Evolutionary conservation across 2,888 invertebrate genomes (phyloP).

Genomic region (Drosophila mayaguana): DNA sequence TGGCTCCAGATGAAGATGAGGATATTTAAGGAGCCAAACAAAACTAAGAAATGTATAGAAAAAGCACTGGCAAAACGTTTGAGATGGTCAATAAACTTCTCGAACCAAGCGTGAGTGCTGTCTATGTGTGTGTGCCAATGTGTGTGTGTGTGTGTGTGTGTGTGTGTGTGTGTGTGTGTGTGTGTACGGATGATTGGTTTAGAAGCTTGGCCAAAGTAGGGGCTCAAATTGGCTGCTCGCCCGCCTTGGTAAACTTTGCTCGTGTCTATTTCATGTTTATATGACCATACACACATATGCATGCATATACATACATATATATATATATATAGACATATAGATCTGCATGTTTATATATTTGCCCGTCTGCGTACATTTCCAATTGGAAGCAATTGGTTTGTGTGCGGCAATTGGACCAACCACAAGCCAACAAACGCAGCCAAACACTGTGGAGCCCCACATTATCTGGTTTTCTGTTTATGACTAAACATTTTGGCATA

Average conservation of each 20-base stretch:
- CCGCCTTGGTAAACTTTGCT: conserved; percentile 25
- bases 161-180: conserved; percentile 14
- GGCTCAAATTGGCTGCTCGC: conserved; percentile 40
- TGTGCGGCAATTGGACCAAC: conserved; percentile 14
- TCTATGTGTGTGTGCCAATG: conserved; percentile 18
- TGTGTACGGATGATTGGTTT: conserved; percentile 35
- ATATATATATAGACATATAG: neutral
- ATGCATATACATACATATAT: neutral
- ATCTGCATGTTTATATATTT: conserved; percentile 9
- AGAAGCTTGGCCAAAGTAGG: conserved; percentile 22
- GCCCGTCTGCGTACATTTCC: conserved; percentile 33
- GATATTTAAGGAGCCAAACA: conserved; percentile 69
- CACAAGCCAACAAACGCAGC: conserved; percentile 18
- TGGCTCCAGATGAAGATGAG: conserved; percentile 54
- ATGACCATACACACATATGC: neutral
- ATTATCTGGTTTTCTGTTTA: conserved; percentile 31
- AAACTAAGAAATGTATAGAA: conserved; percentile 31
- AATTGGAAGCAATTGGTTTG: conserved; percentile 24
- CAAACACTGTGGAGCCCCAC: conserved; percentile 1
- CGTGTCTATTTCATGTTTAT: conserved; percentile 47
- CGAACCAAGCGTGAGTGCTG: conserved; percentile 10
- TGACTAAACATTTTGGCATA: conserved; percentile 32
- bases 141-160: conserved; percentile 5
- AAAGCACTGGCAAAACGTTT: conserved; percentile 33
- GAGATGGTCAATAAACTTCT: conserved; percentile 63